Evolutionary conservation across 2,797 vertebrate species (phyloP).

Genomic region (Argentina silus): DNA sequence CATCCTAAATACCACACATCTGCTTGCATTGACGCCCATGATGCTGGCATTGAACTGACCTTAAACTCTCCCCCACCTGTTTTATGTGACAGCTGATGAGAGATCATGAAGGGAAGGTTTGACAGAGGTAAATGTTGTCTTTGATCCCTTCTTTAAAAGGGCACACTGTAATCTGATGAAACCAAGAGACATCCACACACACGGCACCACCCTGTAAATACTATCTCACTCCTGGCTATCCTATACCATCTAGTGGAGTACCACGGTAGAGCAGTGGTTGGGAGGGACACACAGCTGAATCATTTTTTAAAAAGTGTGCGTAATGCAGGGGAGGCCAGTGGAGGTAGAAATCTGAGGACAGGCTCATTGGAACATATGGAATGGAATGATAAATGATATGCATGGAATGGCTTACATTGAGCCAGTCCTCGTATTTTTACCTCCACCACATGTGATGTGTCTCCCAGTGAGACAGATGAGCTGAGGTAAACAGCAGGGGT

Average conservation of each 20-base stretch:
- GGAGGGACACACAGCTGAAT: neutral
- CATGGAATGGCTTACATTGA: too few relatives aligned
- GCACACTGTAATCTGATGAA: conserved; percentile 54
- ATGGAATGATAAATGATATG: too few relatives aligned
- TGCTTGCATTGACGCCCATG: neutral
- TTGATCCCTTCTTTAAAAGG: conserved; percentile 40
- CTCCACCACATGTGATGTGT: too few relatives aligned
- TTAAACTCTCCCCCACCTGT: conserved; percentile 22
- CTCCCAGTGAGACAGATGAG: neutral
- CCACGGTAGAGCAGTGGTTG: conserved; percentile 55
- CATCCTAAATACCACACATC: neutral
- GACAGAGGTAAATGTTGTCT: conserved; percentile 57
- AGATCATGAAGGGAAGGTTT: conserved; percentile 34
- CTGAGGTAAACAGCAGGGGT: neutral
- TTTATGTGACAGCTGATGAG: conserved; percentile 35
- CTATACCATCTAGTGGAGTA: conserved; percentile 79
- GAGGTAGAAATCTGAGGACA: too few relatives aligned
- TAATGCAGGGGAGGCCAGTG: neutral
- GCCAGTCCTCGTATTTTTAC: too few relatives aligned
- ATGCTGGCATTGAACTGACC: conserved; percentile 37
- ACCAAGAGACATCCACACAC: conserved; percentile 33
- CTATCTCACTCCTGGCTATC: conserved; percentile 64
- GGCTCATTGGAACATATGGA: too few relatives aligned
- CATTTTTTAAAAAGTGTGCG: neutral
- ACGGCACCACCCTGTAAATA: neutral